Base-by-base conservation (phyloP, 1,140 invertebrate species). In the Drosophila melanica region DNA sequence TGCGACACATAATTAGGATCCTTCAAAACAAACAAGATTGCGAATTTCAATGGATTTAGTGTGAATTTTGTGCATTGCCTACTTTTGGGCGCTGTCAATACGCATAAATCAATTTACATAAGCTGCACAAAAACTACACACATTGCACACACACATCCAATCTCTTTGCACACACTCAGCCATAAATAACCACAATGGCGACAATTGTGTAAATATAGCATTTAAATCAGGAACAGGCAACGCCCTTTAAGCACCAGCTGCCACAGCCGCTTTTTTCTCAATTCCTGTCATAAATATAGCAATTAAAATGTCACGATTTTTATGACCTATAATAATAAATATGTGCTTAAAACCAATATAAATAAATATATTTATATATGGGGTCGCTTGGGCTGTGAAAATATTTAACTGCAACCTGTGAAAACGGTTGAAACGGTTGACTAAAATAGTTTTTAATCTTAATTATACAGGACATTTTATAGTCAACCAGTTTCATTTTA, bases 1-100 rank as follows among this genome's bases (percentile, higher is more conserved):
- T 39, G 51, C 47, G 64, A 68, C 84, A 87, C 64, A 79, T 87
- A 87, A 87, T 87, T 89, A 89, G 82, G 75, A 67, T 73, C 74
- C 55, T 12, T 45, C 16, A 6, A 33, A 44, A 58, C 33, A 9
- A 33, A 58, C 33, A 18, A 33, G 14, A 45, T 33, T 45, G 44
- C 41, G 20, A 58, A 44, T 58, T n/a, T 11, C 33, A 54, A 39
- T 18, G 41, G n/a, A 18, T 33, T 33, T 44, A 67, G 14, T 14
- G 16, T 16, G 16, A 16, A 16, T 16, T 51, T 30, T 18, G 10
- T 74, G 20, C 27, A 10, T 58, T 58, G 67, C 63, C 81, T 79
- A 75, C 66, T 39, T 71, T 67, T 20, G 9, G 10, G 58, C 35
- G 30, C 42, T 11, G 4, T 18, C 39, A 37, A 11, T 11, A 47